Base-by-base conservation (phyloP, 1,140 invertebrate genomes). In the Neodiprion virginianus region DNA sequence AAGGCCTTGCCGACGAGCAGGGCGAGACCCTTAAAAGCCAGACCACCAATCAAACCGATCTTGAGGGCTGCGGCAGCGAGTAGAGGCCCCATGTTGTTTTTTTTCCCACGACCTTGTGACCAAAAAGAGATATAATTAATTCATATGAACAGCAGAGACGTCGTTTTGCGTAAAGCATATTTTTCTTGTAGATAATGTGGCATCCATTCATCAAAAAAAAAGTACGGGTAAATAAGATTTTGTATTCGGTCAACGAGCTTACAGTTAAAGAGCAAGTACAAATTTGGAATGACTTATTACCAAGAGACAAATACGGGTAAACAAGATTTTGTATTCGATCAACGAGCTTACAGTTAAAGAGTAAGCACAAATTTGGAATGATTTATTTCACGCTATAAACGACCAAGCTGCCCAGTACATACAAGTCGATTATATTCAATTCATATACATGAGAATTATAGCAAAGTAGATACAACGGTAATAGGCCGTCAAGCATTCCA, bases 1-100 rank as follows among this genome's bases (percentile, higher is more conserved):
- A 96, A 89, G 47, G 95, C 95, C 87, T 96, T 96, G 78, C 94
- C 94, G 5, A 95, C 94, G 48, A 96, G 90, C 5, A 96, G 86
- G n/a, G 93, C 93, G 1, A 96, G 87, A 9, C 93, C 95, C 79
- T 96, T 96, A 83, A 96, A 94, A 1, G 94, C 92, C 12, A 96
- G 80, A 53, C 94, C 93, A 48, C 93, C 95, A 9, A 96, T 91
- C 68, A 96, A 89, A 80, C 94, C 95, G 28, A 95, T 91, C 83
- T 96, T 96, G 86, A 95, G 89, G 0, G 93, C 93, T 48, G 93
- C 93, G 8, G 94, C 93, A 4, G 94, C 94, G 7, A 96, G 84
- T 50, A 96, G 84, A 0, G 93, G 93, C 0, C 92, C 93, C 86
- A 95, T 91, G 81, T 95, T 93, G 86, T 94, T 94, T 73, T 94